Conservation (phyloP, 2,888 invertebrate genomes). For the Phrixothrix hirtus region DNA sequence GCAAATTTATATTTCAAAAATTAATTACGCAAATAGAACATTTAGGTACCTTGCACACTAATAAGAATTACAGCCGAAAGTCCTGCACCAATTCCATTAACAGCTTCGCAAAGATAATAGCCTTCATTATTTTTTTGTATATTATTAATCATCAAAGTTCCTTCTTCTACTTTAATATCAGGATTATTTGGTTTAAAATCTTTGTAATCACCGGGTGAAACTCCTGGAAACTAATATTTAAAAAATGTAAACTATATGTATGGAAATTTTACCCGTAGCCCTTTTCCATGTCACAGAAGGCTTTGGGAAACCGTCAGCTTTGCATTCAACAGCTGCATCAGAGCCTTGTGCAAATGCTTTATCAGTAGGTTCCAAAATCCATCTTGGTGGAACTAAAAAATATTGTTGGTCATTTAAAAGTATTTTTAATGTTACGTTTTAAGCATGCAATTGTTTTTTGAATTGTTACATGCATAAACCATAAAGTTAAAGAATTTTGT, state of each 20-base stretch:
- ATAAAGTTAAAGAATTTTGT: no score
- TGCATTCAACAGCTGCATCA: slow-evolving; percentile 92
- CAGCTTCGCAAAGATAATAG: slow-evolving; percentile 93
- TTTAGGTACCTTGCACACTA: slow-evolving; percentile 80
- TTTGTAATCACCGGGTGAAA: slow-evolving; percentile 90
- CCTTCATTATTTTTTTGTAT: slow-evolving; percentile 94
- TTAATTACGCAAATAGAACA: background rate
- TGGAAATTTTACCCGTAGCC: slow-evolving; percentile 75
- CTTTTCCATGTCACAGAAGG: slow-evolving; percentile 94
- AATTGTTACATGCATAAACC: no score
- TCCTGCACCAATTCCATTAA: slow-evolving; percentile 94
- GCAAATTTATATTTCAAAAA: slow-evolving; percentile 36
- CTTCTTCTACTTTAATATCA: slow-evolving; percentile 91
- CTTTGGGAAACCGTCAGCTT: slow-evolving; percentile 94
- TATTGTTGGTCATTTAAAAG: slow-evolving; percentile 16
- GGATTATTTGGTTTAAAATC: slow-evolving; percentile 89
- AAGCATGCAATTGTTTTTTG: slow-evolving; percentile 27
- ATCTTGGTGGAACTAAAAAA: slow-evolving; percentile 89
- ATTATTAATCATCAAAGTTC: slow-evolving; percentile 85
- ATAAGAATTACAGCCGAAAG: slow-evolving; percentile 92
- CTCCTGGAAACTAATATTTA: slow-evolving; percentile 62
- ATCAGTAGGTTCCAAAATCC: slow-evolving; percentile 93
- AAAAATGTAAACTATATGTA: background rate
- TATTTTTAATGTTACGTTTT: no score
- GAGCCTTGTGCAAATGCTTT: slow-evolving; percentile 94